Base-by-base conservation (phyloP, 2,113 vertebrate genomes). In the Hippocampus guttulatus region DNA sequence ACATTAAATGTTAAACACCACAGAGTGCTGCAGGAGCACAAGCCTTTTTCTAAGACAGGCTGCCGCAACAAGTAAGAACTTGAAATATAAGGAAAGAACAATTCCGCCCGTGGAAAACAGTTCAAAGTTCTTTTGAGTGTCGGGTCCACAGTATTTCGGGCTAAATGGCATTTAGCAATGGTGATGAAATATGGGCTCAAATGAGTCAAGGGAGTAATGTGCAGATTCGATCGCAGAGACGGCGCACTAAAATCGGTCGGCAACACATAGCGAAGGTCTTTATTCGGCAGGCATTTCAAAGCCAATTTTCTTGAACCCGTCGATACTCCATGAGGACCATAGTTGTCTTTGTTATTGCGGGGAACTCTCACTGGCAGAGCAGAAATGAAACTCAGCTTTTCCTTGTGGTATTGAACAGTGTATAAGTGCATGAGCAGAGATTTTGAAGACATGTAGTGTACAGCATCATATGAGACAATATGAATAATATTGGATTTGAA, bases 1-100 rank as follows among this genome's bases (percentile, higher is more conserved):
- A 57, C 68, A 77, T 84, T 67, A 74, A 85, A 76, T 74, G 66
- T 80, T 69, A 74, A 81, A 76, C 45, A 79, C 18, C 45, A 52
- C 33, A 38, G 33, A 69, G 64, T 71, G 73, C 64, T 10, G 65
- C 33, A 68, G 57, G 68, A 68, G 61, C 40, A 67, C 25, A 76
- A 74, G 64, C 14, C 14, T 54, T 60, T 41, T 60, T 41, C 41
- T 6, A 8, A 0, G 6, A 18, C 55, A 81, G 21, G 30, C 21
- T 55, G 38, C 12, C 43, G 38, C 33, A 21, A 20, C 33, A 69
- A 57, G 45, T 63, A 79, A 49, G 58, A n/a, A 49, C 49, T 63
- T 8, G 25, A 47, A 23, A 71, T n/a, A 69, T n/a, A 18, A 38
- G 21, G 57, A 30, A 75, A 70, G 70, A 70, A 64, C 16, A 58